Base-by-base conservation (phyloP, 2,797 vertebrate genomes). In the Numenius phaeopus region DNA sequence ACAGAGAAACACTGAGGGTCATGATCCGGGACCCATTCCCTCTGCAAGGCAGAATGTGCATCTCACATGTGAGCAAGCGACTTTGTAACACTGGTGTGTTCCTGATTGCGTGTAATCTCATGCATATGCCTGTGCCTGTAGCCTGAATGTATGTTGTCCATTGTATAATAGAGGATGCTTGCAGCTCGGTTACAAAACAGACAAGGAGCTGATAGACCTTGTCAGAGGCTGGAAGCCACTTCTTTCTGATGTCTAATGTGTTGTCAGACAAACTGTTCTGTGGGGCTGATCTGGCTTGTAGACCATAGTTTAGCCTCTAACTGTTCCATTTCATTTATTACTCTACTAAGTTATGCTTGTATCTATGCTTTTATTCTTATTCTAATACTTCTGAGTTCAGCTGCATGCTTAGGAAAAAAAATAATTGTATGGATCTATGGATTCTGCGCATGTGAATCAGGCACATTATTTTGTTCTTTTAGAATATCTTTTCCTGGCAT, bases 1-100 rank as follows among this genome's bases (percentile, higher is more conserved):
- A 5, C 30, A 10, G 0, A 52, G 32, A 59, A 27, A 4, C 9
- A 23, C 1, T 44, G 69, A 55, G 30, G 14, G 14, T 30, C 2
- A 3, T 42, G 61, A 39, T 6, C 18, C 32, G 22, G 29, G 50
- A 77, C 4, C 44, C 19, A 3, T 37, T 67, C 15, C 27, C 20
- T 26, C 23, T 32, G 42, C 26, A 5, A 3, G 62, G 46, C 59
- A 76, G 24, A 21, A 14, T 34, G 32, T 30, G 24, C 67, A 32
- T 49, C 55, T 78, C 10, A 49, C 24, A 1, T 2, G 5, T 21
- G 61, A 42, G 26, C 32, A 27, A 52, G 40, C 40, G 50, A 32
- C 18, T 40, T 69, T 22, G 0, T 11, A 26, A 10, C 39, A 7
- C 15, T 7, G 65, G 1, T 65, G 39, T 8, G 5, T 40, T 65